Conservation (phyloP, 2,797 vertebrate species). For the Numenius phaeopus region DNA sequence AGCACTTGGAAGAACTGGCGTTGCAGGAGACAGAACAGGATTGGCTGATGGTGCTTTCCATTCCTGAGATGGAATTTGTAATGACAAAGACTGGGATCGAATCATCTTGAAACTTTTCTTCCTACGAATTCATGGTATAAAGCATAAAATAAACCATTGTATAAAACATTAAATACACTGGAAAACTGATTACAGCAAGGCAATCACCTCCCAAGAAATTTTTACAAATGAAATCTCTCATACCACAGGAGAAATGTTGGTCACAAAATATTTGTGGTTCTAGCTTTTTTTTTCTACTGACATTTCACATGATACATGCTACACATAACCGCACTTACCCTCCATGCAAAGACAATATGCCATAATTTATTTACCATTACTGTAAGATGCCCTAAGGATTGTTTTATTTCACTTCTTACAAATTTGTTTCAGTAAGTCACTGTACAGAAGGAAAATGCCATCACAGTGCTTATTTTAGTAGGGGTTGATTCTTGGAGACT, state of each 20-base stretch:
- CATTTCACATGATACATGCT: neutral
- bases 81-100: conserved; percentile 91
- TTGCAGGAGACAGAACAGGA: conserved; percentile 73
- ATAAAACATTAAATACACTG: conserved; percentile 12
- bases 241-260: neutral
- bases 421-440: neutral
- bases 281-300: neutral
- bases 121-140: conserved; percentile 78
- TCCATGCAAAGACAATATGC: neutral
- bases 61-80: conserved; percentile 87
- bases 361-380: neutral
- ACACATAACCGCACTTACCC: neutral
- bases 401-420: neutral
- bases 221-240: neutral
- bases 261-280: neutral
- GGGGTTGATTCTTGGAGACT: neutral
- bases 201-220: neutral
- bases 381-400: neutral
- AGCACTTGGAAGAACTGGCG: conserved; percentile 60
- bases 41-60: conserved; percentile 74
- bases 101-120: conserved; percentile 95
- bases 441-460: neutral
- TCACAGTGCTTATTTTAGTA: neutral
- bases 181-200: neutral
- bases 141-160: conserved; percentile 36